Percentiles rank a stretch among this genome's conserved stretches.
These are phyloP conservation scores for Crambe crambe DNA, from an alignment of 37 sponge, comb jelly and placozoan genomes.

Conservation along the genomic window DNA sequence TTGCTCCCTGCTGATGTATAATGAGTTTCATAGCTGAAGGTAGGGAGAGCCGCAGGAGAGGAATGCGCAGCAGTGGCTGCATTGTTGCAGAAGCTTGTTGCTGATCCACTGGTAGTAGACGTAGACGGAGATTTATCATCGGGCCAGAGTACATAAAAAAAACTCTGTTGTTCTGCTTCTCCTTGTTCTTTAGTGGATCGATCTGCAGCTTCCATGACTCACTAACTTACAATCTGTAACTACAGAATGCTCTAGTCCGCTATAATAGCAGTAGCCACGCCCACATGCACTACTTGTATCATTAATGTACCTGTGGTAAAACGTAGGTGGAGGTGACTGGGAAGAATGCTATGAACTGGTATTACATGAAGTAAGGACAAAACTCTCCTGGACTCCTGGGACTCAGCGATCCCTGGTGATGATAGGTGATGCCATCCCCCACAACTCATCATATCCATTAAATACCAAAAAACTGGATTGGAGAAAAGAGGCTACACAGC, in stretches of 20 bases:
- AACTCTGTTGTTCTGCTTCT: slow-evolving; percentile 24
- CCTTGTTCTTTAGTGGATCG: neutral
- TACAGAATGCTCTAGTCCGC: neutral
- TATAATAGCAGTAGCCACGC: neutral
- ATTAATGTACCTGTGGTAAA: neutral
- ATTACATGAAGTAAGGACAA: slow-evolving; percentile 18
- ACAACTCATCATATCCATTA: slow-evolving; percentile 24
- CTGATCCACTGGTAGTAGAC: neutral
- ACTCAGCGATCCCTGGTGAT: slow-evolving; percentile 46
- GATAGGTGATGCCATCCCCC: slow-evolving; percentile 59
- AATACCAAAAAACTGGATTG: slow-evolving; percentile 29
- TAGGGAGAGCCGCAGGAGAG: neutral
- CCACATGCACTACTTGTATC: neutral
- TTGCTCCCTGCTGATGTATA: neutral
- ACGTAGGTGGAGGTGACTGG: slow-evolving; percentile 28
- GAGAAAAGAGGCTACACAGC: slow-evolving; percentile 25
- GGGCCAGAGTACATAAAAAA: slow-evolving; percentile 61
- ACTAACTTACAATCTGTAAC: neutral
- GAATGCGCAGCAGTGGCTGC: neutral
- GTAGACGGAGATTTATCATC: slow-evolving; percentile 21
- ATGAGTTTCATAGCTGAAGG: neutral
- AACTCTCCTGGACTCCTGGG: slow-evolving; percentile 32
- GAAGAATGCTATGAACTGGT: slow-evolving; percentile 46
- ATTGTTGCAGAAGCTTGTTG: neutral
- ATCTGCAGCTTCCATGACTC: no score